phyloP scores from a whole-genome alignment of 35 echinoderm and acorn worm genomes.

The Ophiothrix spiculata region DNA sequence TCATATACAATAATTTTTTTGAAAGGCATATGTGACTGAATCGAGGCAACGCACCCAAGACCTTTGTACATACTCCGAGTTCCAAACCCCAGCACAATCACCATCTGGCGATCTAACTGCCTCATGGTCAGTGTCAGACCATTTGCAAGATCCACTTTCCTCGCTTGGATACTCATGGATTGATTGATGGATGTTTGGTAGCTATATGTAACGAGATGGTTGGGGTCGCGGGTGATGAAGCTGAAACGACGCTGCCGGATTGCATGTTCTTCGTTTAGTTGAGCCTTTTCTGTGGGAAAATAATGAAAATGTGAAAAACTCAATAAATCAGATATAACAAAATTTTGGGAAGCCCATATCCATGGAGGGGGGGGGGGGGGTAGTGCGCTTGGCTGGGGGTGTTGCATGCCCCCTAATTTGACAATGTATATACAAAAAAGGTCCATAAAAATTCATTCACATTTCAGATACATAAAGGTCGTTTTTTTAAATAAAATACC shows the following conservation, averaged over 20 bases:
- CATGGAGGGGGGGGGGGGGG: too few relatives aligned
- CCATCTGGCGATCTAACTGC: constrained; percentile 69
- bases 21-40: constrained; percentile 88
- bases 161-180: constrained; percentile 40
- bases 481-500: too few relatives aligned
- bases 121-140: constrained; percentile 19
- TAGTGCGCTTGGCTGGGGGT: too few relatives aligned
- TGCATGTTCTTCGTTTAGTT: background rate
- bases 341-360: too few relatives aligned
- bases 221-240: constrained; percentile 68
- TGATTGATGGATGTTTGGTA: constrained; percentile 64
- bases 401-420: too few relatives aligned
- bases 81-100: constrained; percentile 66
- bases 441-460: too few relatives aligned
- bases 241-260: constrained; percentile 5
- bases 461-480: too few relatives aligned
- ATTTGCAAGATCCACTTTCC: constrained; percentile 33
- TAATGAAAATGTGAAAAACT: too few relatives aligned
- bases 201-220: constrained; percentile 54
- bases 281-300: background rate
- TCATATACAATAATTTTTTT: constrained; percentile 89
- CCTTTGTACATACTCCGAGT: constrained; percentile 48
- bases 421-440: too few relatives aligned
- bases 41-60: constrained; percentile 85
- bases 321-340: too few relatives aligned